Conservation (phyloP, 1,140 invertebrate species). For the Drosophila albomicans region DNA sequence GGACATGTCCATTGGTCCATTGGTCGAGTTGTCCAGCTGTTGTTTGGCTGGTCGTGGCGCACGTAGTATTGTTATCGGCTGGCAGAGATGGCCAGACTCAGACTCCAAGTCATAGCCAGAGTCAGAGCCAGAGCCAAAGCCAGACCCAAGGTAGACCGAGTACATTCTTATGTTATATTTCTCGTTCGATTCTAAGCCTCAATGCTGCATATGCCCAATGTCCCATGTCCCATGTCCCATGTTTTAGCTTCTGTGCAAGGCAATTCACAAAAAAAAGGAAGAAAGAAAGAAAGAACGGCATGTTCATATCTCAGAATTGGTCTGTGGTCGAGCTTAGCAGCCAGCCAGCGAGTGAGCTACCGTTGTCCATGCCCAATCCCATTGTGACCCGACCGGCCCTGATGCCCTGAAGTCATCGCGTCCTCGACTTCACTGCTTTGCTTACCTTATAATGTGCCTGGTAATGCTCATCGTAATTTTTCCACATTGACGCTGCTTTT, state of each 20-base stretch:
- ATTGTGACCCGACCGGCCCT: conserved; percentile 57
- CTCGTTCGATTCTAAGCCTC: conserved; percentile 33
- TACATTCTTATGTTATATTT: conserved; percentile 72
- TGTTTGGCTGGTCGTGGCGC: conserved; percentile 62
- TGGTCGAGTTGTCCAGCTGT: conserved; percentile 7
- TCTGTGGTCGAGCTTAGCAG: conserved; percentile 55
- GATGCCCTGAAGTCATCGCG: neutral
- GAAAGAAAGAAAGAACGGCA: conserved; percentile 46
- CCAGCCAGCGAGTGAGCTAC: conserved; percentile 26
- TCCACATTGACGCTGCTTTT: conserved; percentile 77
- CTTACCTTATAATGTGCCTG: conserved; percentile 79
- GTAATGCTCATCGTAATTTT: conserved; percentile 85
- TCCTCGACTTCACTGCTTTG: conserved; percentile 18
- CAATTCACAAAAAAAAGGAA: conserved; percentile 29
- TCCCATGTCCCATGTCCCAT: conserved; percentile 20
- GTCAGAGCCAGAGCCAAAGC: conserved; percentile 1
- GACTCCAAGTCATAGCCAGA: neutral
- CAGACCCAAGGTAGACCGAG: conserved; percentile 6
- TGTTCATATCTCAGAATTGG: conserved; percentile 82
- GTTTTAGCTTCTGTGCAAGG: conserved; percentile 45
- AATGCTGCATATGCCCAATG: conserved; percentile 2
- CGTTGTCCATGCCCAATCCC: conserved; percentile 32
- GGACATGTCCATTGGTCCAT: conserved; percentile 15
- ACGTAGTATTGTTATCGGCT: conserved; percentile 76
- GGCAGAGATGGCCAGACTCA: conserved; percentile 54